Evolutionary conservation across 2,797 vertebrate species (phyloP), one percentile per base, ranked within the genome.

Genomic region (Selene dorsalis): DNA sequence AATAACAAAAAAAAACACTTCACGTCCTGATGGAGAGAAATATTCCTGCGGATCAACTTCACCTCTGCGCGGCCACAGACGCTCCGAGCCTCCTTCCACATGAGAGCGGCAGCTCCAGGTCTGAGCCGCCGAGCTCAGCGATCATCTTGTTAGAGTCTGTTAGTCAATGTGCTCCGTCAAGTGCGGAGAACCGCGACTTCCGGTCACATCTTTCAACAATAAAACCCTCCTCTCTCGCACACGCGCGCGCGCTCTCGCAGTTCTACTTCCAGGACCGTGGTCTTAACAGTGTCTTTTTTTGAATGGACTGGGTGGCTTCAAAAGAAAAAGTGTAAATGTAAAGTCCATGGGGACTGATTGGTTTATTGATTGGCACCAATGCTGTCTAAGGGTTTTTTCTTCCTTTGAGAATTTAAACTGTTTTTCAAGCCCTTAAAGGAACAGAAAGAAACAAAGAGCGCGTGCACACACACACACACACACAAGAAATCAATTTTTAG

Each of bases 141-240:
- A 32, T 17, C 26, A 30, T 3, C 4, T 17, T 24, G 16, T 24
- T 48, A 9, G 26, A 22, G 32, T 4, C 20, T 12, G 20, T 28
- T 28, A 2, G 8, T 28, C 50, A 12, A 1, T 0, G 1, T 0
- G 8, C 22, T 3, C 6, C 0, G 12, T 0, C 2, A 5, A 16
- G 52, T 2, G 1, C 26, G 2, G 3, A 5, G 6, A 28, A 28
- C 4, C 16, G 6, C 22, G 2, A n/a, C 52, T 50, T 84, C 82
- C 64, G 24, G 16, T 32, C 1, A 0, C 0, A 0, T 0, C n/a
- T 5, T 84, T 65, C 55, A 80, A 48, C 10, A 84, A 69, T 73
- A 84, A 84, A 80, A 39, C 0, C 1, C 3, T 11, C 1, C 18
- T 38, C 12, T 43, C 41, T 41, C 35, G 9, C 35, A 9, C 35